Percentiles rank a stretch among this genome's conserved stretches.
phyloP scores from a whole-genome alignment of 2,888 invertebrate genomes.

The Perizoma affinitatum region DNA sequence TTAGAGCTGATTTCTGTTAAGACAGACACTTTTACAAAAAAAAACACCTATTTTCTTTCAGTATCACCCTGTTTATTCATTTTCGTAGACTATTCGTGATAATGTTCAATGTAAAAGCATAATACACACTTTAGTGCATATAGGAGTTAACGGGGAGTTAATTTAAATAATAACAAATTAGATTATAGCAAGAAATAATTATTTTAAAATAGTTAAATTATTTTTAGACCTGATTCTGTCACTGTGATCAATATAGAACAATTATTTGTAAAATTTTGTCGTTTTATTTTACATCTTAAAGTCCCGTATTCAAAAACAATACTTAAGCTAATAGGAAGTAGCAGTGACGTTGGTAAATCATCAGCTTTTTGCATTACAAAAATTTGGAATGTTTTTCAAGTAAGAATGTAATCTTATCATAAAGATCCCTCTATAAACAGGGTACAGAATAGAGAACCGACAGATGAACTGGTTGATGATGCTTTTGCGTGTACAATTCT shows the following conservation, averaged over 20 bases:
- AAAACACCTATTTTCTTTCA: too few relatives aligned
- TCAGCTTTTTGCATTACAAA: too few relatives aligned
- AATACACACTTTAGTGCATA: constrained; percentile 2
- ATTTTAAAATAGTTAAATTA: constrained; percentile 34
- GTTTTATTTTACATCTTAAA: constrained; percentile 27
- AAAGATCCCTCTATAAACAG: too few relatives aligned
- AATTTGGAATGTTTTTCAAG: too few relatives aligned
- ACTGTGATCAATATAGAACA: constrained; percentile 63
- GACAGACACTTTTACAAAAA: too few relatives aligned
- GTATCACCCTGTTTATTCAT: too few relatives aligned
- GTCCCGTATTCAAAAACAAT: too few relatives aligned
- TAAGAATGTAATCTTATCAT: too few relatives aligned
- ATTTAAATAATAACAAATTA: constrained; percentile 11
- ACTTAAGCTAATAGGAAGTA: too few relatives aligned
- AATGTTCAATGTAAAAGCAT: not conserved
- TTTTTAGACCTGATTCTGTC: constrained; percentile 49
- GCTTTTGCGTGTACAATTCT: not conserved
- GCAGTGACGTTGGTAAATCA: too few relatives aligned
- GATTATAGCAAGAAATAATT: constrained; percentile 20
- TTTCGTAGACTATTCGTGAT: not conserved
- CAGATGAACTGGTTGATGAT: not conserved
- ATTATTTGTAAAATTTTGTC: constrained; percentile 45
- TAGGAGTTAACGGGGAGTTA: not conserved
- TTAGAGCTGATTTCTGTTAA: too few relatives aligned
- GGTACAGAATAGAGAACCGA: not conserved